A percentile compares a stretch with the other conserved stretches of the same genome.
Evolutionary conservation across 2,888 invertebrate species (phyloP).

Genomic region (Harpagoxenus sublaevis): DNA sequence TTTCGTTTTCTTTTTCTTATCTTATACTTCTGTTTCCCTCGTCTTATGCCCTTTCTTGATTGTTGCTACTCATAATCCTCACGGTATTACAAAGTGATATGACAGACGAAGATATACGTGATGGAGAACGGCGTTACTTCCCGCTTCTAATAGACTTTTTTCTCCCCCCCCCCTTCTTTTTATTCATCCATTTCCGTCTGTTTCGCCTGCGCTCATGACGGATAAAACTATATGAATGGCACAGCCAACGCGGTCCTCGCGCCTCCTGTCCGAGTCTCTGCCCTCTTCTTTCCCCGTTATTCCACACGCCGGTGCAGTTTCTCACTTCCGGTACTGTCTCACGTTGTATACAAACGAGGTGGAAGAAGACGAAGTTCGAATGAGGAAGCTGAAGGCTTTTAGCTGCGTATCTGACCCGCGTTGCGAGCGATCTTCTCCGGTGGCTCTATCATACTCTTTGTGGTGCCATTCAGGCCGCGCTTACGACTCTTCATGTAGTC

Average conservation of each 20-base stretch:
- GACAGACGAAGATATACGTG: constrained; percentile 26
- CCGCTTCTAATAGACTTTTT: background rate
- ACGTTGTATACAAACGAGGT: constrained; percentile 47
- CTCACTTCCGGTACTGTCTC: constrained; percentile 61
- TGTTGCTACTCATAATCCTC: constrained; percentile 20
- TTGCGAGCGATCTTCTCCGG: constrained; percentile 86
- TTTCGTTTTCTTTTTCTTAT: background rate
- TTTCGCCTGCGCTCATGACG: constrained; percentile 66
- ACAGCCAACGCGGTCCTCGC: constrained; percentile 83
- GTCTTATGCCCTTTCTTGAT: background rate
- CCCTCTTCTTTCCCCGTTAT: constrained; percentile 49
- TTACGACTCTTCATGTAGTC: constrained; percentile 91
- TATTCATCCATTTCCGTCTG: constrained; percentile 41
- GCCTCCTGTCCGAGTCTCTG: constrained; percentile 66
- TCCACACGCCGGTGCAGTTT: constrained; percentile 54
- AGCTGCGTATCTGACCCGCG: constrained; percentile 85
- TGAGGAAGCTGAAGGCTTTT: constrained; percentile 75
- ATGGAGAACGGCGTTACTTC: constrained; percentile 51
- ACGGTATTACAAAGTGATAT: constrained; percentile 23
- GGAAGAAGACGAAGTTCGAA: constrained; percentile 72
- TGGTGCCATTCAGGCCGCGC: constrained; percentile 87
- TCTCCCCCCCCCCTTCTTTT: background rate
- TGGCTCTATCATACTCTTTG: constrained; percentile 85
- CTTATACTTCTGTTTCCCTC: constrained; percentile 15
- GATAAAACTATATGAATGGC: constrained; percentile 84